A percentile compares a stretch with the other conserved stretches of the same genome.
Conservation (phyloP, 2,888 invertebrate genomes). For the Troilus luridus region DNA sequence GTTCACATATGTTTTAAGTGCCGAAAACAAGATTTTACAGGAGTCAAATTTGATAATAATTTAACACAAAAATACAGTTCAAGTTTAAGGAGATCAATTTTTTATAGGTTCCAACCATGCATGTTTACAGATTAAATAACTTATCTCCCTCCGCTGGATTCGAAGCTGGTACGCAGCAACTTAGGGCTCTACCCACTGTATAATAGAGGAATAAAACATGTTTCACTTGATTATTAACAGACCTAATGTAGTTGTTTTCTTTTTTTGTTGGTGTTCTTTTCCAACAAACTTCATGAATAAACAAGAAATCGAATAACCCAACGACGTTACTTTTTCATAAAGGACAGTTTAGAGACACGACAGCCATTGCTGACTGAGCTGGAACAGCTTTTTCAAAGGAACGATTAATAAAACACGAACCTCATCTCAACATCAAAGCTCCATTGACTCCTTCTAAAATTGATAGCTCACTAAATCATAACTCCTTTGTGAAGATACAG, state of each 20-base stretch:
- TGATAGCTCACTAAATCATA: not conserved
- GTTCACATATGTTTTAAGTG: no score
- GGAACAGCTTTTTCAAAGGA: constrained; percentile 24
- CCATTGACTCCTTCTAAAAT: not conserved
- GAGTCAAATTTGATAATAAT: no score
- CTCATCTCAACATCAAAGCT: not conserved
- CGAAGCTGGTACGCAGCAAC: no score
- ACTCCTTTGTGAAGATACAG: not conserved
- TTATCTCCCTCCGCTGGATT: no score
- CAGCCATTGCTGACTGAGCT: not conserved
- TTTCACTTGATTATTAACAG: not conserved
- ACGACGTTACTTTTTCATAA: not conserved
- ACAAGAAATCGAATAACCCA: not conserved
- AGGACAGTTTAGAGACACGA: not conserved
- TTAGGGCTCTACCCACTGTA: no score
- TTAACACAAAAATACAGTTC: no score
- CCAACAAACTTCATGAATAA: constrained; percentile 3
- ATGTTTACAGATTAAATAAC: no score
- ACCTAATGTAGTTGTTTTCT: not conserved
- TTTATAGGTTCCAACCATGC: no score
- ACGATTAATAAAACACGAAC: not conserved
- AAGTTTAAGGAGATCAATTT: no score
- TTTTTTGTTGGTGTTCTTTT: not conserved
- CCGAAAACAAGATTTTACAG: no score
- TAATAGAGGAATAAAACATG: no score